Evolutionary conservation across 1,140 invertebrate species (phyloP), one percentile per base, ranked within the genome.

Genomic region (Sitophilus oryzae): DNA sequence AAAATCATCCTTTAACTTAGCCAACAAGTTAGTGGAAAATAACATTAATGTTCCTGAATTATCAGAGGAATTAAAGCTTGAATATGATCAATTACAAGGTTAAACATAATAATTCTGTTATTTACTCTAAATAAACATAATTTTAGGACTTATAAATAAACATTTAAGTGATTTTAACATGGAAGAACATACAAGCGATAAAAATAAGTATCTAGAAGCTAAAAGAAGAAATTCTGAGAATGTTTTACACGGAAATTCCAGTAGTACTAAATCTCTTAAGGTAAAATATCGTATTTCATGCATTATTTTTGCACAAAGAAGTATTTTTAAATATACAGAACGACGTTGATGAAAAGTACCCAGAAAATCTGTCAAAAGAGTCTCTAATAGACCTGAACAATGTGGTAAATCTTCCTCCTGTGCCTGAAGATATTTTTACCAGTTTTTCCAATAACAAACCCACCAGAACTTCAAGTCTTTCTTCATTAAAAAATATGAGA

Each of bases 361-460:
- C 72, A 3, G 71, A 73, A 56, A 71, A 68, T 50, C 63, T 68
- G 59, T 73, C 72, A 2, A 63, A 65, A 46, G 71, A 74, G 38
- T 73, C 71, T 10, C 46, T 72, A 9, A 69, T 72, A n/a, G 70
- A 72, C 56, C 52, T 73, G 6, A 67, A 70, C 48, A 72, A 64
- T 52, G 64, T 70, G 4, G 63, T 65, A 0, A 73, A 71, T 61
- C 56, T 74, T 42, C 71, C 72, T 10, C 64, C 72, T 16, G 71
- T 74, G 9, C 72, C 72, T 1, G 72, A 74, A 63, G 70, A 73
- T 53, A 70, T 71, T 46, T 72, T 73, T 36, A 71, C 70, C 8
- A 63, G 64, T 43, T 73, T 70, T 48, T 62, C 63, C 4, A 62
- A 53, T 43, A 48, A 40, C 8, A 66, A 69, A 58, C 70, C 71